Conservation (phyloP, 2,888 invertebrate genomes). For the Drosophila tripunctata region DNA sequence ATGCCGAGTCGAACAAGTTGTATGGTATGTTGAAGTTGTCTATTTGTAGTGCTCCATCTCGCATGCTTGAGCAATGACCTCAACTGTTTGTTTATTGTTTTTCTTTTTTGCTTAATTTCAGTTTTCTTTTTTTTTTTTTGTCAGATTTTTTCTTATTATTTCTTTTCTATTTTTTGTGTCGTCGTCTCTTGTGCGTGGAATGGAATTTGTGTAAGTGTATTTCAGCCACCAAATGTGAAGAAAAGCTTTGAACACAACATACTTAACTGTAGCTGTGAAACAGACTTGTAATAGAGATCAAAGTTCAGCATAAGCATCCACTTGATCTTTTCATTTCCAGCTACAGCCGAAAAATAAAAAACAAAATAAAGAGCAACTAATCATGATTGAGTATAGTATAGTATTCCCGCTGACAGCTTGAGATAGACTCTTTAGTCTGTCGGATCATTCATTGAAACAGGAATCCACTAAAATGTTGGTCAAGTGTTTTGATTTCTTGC, state of each 20-base stretch:
- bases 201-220: slow-evolving; percentile 37
- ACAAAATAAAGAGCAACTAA: not conserved
- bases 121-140: not conserved
- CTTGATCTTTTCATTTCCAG: slow-evolving; percentile 5
- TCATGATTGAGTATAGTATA: slow-evolving; percentile 20
- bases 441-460: slow-evolving; percentile 21
- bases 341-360: no score
- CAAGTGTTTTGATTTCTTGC: slow-evolving; percentile 33
- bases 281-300: slow-evolving; percentile 15
- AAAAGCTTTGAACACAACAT: slow-evolving; percentile 4
- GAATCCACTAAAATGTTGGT: slow-evolving; percentile 38
- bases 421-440: slow-evolving; percentile 1
- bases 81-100: slow-evolving; percentile 53
- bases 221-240: slow-evolving; percentile 14
- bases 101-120: slow-evolving; percentile 13
- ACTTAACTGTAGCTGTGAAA: slow-evolving; percentile 20
- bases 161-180: slow-evolving; percentile 27
- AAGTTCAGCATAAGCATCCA: slow-evolving; percentile 27
- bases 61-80: slow-evolving; percentile 66
- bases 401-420: slow-evolving; percentile 13
- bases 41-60: slow-evolving; percentile 38
- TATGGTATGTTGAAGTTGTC: slow-evolving; percentile 26
- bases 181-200: slow-evolving; percentile 24
- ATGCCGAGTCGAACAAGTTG: not conserved
- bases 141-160: not conserved